A percentile compares a stretch with the other conserved stretches of the same genome.
phyloP scores from a whole-genome alignment of 2,888 invertebrate genomes.

The Loripinus fragilis region DNA sequence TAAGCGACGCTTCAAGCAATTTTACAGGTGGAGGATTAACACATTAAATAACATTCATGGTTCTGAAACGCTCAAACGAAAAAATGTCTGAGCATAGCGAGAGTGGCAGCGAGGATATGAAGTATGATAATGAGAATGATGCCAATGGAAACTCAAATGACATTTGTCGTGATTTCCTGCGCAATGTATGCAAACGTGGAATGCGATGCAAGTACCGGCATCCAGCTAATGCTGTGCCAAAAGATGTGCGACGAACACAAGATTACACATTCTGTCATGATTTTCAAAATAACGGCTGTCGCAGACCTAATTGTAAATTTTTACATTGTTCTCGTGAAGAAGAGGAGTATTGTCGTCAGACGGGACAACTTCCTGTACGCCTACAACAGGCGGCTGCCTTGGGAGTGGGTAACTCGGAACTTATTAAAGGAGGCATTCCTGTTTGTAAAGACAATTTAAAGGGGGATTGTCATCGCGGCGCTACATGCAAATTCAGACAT shows the following conservation, averaged over 20 bases:
- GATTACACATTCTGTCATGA: slow-evolving; percentile 86
- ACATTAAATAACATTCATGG: not conserved
- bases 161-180: slow-evolving; percentile 86
- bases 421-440: slow-evolving; percentile 81
- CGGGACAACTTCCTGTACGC: slow-evolving; percentile 88
- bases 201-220: slow-evolving; percentile 86
- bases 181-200: slow-evolving; percentile 87
- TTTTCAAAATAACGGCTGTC: slow-evolving; percentile 90
- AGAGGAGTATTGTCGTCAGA: slow-evolving; percentile 88
- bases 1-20: slow-evolving; percentile 6
- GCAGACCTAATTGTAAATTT: slow-evolving; percentile 90
- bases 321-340: slow-evolving; percentile 90
- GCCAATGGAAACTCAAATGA: slow-evolving; percentile 82
- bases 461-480: slow-evolving; percentile 86
- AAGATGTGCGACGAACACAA: slow-evolving; percentile 78
- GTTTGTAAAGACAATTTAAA: slow-evolving; percentile 87
- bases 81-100: slow-evolving; percentile 79
- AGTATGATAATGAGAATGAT: slow-evolving; percentile 44
- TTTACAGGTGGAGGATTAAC: not conserved
- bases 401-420: slow-evolving; percentile 74
- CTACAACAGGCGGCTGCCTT: slow-evolving; percentile 80
- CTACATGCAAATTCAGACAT: slow-evolving; percentile 85
- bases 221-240: slow-evolving; percentile 82
- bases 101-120: slow-evolving; percentile 71
- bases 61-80: slow-evolving; percentile 32